Evolutionary conservation across 2,888 invertebrate species (phyloP), one percentile per base, ranked within the genome.

Genomic region (Catocala nupta): DNA sequence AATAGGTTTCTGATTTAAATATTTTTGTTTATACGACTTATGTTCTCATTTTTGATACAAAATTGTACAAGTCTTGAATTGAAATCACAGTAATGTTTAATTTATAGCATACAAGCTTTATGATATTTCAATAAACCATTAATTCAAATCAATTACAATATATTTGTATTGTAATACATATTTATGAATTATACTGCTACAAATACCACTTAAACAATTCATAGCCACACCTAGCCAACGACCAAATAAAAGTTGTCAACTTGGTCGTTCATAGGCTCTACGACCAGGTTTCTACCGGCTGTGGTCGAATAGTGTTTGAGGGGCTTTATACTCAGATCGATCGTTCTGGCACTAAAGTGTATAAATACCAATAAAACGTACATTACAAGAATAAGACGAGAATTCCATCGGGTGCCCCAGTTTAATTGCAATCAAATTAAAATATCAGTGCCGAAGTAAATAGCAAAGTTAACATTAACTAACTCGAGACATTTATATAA

Each of bases 351-450:
- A 25, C 51, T 9, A 9, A 36, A 51, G 12, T 51, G 13, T 36
- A 51, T 25, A 36, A 11, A 51, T 51, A 36, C 8, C 36, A 51
- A 39, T 13, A 36, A 51, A 49, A 42, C 25, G 16, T 10, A 33
- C 34, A 54, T 59, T 34, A 43, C 54, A 33, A 54, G 49, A 49
- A 33, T 12, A 11, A 44, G 43, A 54, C 59, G 6, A 42, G 54
- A 54, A 50, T 49, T 49, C 53, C 47, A 25, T 11, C 25, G 11
- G 5, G 10, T 59, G 59, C 12, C 54, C 54, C 39, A 50, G 44
- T 49, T 34, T 54, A 39, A 55, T 52, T n/a, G 51, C 55, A 39
- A 55, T 51, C 33, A 36, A 52, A 55, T 61, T 50, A 55, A 59
- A 57, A 63, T 36, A 33, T 42, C 48, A 13, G 42, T 9, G 5